Evolutionary conservation across 1,140 invertebrate species (phyloP), one percentile per base, ranked within the genome.

Genomic region (Danaus melanippus): DNA sequence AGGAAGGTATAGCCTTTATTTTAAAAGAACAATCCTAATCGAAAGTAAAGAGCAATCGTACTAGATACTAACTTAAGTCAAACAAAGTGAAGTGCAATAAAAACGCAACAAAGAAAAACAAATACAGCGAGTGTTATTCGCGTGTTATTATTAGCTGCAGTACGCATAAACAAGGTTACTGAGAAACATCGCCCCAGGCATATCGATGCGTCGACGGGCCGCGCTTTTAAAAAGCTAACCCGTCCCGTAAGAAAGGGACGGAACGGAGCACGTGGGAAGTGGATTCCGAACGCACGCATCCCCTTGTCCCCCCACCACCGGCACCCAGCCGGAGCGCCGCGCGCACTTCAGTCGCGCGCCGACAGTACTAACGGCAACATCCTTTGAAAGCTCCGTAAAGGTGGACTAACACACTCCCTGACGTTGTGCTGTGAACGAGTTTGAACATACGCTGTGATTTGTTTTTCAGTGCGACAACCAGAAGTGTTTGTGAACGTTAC

Each of bases 271-370:
- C 80, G 83, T 84, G 80, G 82, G 80, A 80, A 83, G 79, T 73
- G 76, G 74, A 86, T 86, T 86, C 80, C 83, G 79, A 79, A 81
- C 79, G 79, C 80, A 86, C 83, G 83, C 83, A 86, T 76, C 74
- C 75, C 70, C 67, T 67, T 66, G 67, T 67, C 58, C 58, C 45
- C 53, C 62, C 56, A 48, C 62, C 54, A 56, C 66, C 64, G 60
- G 53, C 50, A 60, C 42, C 50, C 60, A 50, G 60, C 57, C 64
- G 53, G 52, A 59, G 69, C 74, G 74, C 75, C 73, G 79, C 76
- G 78, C 82, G 80, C 80, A 80, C 53, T 69, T 58, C 71, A 84
- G 80, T 84, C 79, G 79, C 80, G 78, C 80, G 83, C 75, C 79
- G 83, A 84, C 80, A 75, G 70, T 68, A 73, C 71, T 46, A 56